A percentile compares a stretch with the other conserved stretches of the same genome.
phyloP scores from a whole-genome alignment of 1,140 invertebrate genomes.

The Drosophila subobscura region DNA sequence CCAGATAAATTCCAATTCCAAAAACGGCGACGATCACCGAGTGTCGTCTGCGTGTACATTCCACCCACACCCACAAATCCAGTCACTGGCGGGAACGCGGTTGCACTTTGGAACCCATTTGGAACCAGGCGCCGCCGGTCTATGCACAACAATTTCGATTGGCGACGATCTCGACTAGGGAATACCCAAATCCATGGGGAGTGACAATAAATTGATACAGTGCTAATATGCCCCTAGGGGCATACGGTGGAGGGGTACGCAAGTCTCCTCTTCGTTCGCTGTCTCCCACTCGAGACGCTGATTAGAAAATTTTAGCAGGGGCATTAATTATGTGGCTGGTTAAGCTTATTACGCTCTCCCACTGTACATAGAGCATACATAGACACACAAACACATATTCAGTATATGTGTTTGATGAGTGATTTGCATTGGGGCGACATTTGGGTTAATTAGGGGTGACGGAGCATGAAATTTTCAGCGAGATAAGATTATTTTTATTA shows the following conservation, averaged over 20 bases:
- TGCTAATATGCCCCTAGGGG: background rate
- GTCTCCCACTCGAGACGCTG: slow-evolving; percentile 1
- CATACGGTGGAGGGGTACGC: background rate
- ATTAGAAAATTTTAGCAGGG: slow-evolving; percentile 33
- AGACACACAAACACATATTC: background rate
- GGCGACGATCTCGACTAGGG: slow-evolving; percentile 7
- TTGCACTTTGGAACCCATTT: slow-evolving; percentile 69
- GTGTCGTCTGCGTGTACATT: slow-evolving; percentile 12
- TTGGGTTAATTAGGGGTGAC: slow-evolving; percentile 69
- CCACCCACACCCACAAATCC: slow-evolving; percentile 55
- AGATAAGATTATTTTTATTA: slow-evolving; percentile 36
- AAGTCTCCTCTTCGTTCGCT: background rate
- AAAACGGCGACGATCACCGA: slow-evolving; percentile 21
- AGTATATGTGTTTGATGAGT: slow-evolving; percentile 22
- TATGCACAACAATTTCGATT: slow-evolving; percentile 28
- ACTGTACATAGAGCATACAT: slow-evolving; percentile 20
- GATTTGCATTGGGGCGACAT: slow-evolving; percentile 45
- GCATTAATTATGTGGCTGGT: slow-evolving; percentile 46
- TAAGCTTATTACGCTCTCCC: slow-evolving; percentile 29
- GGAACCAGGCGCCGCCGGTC: slow-evolving; percentile 47
- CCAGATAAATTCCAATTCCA: slow-evolving; percentile 51
- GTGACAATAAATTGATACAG: background rate
- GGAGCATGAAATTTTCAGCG: slow-evolving; percentile 35
- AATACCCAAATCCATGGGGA: slow-evolving; percentile 2
- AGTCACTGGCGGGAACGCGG: slow-evolving; percentile 36